Base-by-base conservation (phyloP, 2,888 invertebrate genomes). In the Diaprepes abbreviatus region DNA sequence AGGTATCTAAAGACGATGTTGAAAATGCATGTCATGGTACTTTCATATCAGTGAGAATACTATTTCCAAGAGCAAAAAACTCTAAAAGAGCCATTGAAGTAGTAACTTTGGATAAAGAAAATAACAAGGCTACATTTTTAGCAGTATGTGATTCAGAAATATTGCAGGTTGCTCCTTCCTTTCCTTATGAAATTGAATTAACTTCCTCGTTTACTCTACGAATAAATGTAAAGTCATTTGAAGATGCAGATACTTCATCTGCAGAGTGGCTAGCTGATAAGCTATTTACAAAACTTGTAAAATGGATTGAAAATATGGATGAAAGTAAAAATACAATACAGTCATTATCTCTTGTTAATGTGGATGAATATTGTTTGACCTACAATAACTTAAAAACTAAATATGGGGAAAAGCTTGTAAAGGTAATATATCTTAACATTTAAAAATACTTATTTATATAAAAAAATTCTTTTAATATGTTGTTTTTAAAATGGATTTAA, bases 361-460 rank as follows among this genome's bases (percentile, higher is more conserved):
- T 89, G 9, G 91, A 92, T 71, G 85, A 87, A 67, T 97, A 96
- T 82, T 90, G 89, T 77, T 79, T 82, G 21, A 85, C 91, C 67
- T 96, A 96, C 80, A 89, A 90, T 77, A 78, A 87, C 19, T 83
- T 97, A 6, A 96, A 96, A 82, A 79, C 85, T 1, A 94, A 92
- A 82, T 94, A 96, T 88, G 93, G 93, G 0, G 85, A 87, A 66
- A 85, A 89, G 70, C 88, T 95, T 81, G 89, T 93, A 7, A 87
- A 91, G 86, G 93, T 91, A 82, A 79, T n/a, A n/a, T n/a, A n/a
- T n/a, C n/a, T n/a, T n/a, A n/a, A n/a, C n/a, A n/a, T n/a, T n/a
- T n/a, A n/a, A n/a, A n/a, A n/a, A n/a, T n/a, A n/a, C n/a, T n/a
- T n/a, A n/a, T n/a, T n/a, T n/a, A n/a, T n/a, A n/a, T n/a, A n/a